Percentiles rank a stretch among this genome's conserved stretches.
These are phyloP conservation scores for Eretmodus cyanostictus DNA, from an alignment of 2,113 vertebrate species.

Conservation along the genomic window DNA sequence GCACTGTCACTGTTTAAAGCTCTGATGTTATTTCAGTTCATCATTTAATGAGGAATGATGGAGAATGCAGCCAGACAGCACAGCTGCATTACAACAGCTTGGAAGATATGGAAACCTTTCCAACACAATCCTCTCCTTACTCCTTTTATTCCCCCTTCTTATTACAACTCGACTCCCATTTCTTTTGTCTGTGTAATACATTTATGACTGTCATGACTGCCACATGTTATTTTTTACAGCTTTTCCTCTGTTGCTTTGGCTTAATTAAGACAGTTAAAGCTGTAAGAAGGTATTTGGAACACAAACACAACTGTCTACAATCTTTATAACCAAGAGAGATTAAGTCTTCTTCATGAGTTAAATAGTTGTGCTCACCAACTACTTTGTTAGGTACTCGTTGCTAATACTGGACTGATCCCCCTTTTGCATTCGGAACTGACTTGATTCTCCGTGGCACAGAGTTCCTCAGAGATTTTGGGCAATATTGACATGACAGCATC, in stretches of 20 bases:
- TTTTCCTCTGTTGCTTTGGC: neutral
- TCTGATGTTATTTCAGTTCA: constrained; percentile 23
- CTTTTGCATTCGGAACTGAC: neutral
- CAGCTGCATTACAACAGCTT: neutral
- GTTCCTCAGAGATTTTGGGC: neutral
- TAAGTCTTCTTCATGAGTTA: neutral
- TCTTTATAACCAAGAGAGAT: neutral
- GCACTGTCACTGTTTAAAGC: constrained; percentile 11
- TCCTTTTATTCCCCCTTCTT: neutral
- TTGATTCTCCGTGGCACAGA: neutral
- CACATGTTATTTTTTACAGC: neutral
- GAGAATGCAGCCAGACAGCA: neutral
- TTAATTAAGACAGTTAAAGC: neutral
- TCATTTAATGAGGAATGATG: constrained; percentile 21
- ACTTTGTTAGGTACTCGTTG: neutral
- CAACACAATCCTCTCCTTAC: neutral
- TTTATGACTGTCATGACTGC: neutral
- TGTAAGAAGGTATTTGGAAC: neutral
- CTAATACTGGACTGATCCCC: neutral
- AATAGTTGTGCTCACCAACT: neutral
- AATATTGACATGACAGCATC: neutral
- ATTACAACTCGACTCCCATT: neutral
- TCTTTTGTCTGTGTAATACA: neutral
- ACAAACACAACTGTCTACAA: neutral
- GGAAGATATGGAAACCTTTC: neutral